Evolutionary conservation across 1,140 invertebrate species (phyloP), one percentile per base, ranked within the genome.

Genomic region (Copidosoma floridanum): DNA sequence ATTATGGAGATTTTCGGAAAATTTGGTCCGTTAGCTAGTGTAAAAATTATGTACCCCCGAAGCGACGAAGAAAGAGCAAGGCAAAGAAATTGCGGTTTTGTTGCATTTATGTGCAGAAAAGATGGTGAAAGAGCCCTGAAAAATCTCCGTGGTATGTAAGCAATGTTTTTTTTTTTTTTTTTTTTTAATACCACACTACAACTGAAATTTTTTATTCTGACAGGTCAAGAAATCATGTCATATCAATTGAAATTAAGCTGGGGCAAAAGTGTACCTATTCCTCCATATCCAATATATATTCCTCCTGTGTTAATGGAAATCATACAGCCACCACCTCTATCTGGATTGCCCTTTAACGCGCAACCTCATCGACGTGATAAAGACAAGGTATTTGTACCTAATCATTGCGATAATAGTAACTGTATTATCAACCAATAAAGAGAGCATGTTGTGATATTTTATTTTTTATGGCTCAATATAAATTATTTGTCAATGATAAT

Each of bases 31-130:
- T 81, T 99, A 51, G 97, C 97, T 5, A 98, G 95, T 75, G 97
- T 99, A 40, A 99, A 99, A 86, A 98, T 99, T 54, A 98, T 99
- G 94, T 99, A 96, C 94, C 97, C 97, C 6, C 83, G 97, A n/a
- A 96, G 94, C 1, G 97, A 99, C 63, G 97, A 99, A 80, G 96
- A 99, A 77, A 92, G 95, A 80, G 88, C 92, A 24, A 82, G 96
- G 54, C 94, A 94, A 40, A 85, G 95, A 47, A 97, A 99, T 77
- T 99, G 97, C 82, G 97, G 97, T 11, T 99, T 99, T 84, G 97
- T 99, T 18, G 98, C 97, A 2, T 99, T 94, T 76, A 99, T 99
- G 97, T 96, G 91, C 70, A 84, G 97, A 14, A 94, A 91, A 78
- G 97, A 99, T 83, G 97, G 94, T 1, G 97, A 99, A 81, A 77